Evolutionary conservation across 2,888 invertebrate genomes (phyloP), one percentile per base, ranked within the genome.

Genomic region (Reticulitermes lucifugus): DNA sequence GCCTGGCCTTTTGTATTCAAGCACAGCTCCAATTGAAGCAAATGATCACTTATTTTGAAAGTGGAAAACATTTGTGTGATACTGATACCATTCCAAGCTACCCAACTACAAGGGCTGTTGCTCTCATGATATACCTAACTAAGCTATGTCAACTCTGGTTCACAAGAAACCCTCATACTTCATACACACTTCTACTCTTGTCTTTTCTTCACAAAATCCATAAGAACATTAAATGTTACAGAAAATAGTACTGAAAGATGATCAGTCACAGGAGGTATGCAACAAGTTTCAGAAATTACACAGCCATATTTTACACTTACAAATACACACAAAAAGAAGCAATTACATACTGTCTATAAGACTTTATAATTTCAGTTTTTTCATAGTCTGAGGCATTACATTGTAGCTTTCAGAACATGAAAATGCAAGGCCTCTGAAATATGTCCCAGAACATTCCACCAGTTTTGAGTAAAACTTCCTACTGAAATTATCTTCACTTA

Each of bases 361-460:
- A 22, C 12, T 21, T 21, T 60, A n/a, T 65, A n/a, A n/a, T 65
- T 65, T 65, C 65, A 65, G 65, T 25, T 65, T n/a, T n/a, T 18
- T 18, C 55, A 25, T 2, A 65, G 65, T 65, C 25, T 65, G 65
- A 65, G 65, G 65, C 65, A 65, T 65, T 65, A 65, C 65, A 65
- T 25, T 65, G 65, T 25, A 65, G 65, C 65, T n/a, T 65, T 7
- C 18, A 18, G 55, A 55, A 18, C 55, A 14, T 65, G 14, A 65
- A 65, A 25, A 65, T 65, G n/a, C 25, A 65, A 25, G 65, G 65
- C 65, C 65, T 65, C 65, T 65, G 65, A 65, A 65, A 65, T 65
- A 65, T 4, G 9, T n/a, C 65, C 65, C 2, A 14, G n/a, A 65
- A 65, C 7, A 2, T 25, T 35, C 35, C 18, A 6, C 12, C 25